Base-by-base conservation (phyloP, 1,140 invertebrate species). In the Wasmannia auropunctata region DNA sequence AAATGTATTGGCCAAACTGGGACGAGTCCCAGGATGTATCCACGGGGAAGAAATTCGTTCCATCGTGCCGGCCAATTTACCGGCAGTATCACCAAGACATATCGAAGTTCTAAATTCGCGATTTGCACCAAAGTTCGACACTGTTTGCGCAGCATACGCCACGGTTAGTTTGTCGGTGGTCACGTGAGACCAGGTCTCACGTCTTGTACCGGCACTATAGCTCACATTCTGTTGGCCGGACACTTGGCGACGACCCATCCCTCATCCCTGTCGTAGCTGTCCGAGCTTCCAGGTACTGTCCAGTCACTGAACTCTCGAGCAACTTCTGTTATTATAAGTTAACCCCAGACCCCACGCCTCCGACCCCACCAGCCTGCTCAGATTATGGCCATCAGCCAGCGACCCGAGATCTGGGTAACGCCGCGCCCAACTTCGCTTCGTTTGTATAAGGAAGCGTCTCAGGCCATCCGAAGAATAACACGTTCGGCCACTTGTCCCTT, bases 261-360 rank as follows among this genome's bases (percentile, higher is more conserved):
- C 93, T 94, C 93, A 93, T 93, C 91, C 90, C 92, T 91, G 91
- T 92, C 89, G 87, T 90, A 90, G 91, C 90, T 92, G 91, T 92
- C 92, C 91, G 79, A 86, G 87, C 91, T 88, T 76, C 91, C 83
- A 88, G 90, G 87, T 88, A 84, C 83, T 94, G 92, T 92, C 94
- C 94, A 92, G 93, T 92, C 92, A 91, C 92, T 91, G 91, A 92
- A 93, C 94, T 94, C 94, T 91, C 92, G 86, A 92, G 89, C 90
- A 95, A 95, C 94, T 95, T 95, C 91, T 95, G 94, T 95, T 95
- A 95, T 95, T 95, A 95, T 95, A 95, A 95, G 94, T 95, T 95
- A 94, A 95, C 93, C 93, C 92, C 89, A 87, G 87, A 89, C 91
- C 87, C 81, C 60, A 60, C 62, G 79, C 86, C 86, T 77, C 54